Percentiles rank a stretch among this genome's conserved stretches.
Evolutionary conservation across 2,113 vertebrate genomes (phyloP).

Genomic region (Apus apus): DNA sequence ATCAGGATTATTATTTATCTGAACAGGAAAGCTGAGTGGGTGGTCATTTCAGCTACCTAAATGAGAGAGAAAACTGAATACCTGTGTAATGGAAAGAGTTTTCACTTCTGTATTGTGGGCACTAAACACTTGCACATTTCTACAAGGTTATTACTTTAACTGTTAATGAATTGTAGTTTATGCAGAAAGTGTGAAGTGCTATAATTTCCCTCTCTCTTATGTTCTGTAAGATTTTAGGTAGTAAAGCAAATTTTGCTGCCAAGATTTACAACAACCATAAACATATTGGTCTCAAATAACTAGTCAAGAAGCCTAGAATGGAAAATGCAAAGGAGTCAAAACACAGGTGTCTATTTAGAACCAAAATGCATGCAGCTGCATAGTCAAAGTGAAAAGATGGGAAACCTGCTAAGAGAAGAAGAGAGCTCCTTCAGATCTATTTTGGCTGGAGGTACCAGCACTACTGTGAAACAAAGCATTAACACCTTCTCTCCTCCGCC

Average conservation of each 20-base stretch:
- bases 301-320: background rate
- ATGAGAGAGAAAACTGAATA: background rate
- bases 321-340: background rate
- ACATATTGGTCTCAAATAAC: background rate
- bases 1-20: background rate
- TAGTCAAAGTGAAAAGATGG: background rate
- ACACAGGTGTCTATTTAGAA: background rate
- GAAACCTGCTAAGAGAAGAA: background rate
- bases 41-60: background rate
- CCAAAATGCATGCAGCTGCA: background rate
- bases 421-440: background rate
- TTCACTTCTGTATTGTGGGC: background rate
- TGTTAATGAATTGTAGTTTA: background rate
- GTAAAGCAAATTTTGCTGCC: background rate
- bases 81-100: background rate
- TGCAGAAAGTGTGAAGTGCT: background rate
- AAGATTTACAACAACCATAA: background rate
- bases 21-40: background rate
- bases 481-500: background rate
- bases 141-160: background rate
- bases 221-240: background rate
- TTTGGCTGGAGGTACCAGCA: background rate
- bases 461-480: background rate
- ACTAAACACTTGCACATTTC: background rate
- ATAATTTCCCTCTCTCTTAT: background rate